These are phyloP conservation scores for Galerucella nymphaeae DNA, from an alignment of 2,888 invertebrate genomes.

Conservation along the genomic window DNA sequence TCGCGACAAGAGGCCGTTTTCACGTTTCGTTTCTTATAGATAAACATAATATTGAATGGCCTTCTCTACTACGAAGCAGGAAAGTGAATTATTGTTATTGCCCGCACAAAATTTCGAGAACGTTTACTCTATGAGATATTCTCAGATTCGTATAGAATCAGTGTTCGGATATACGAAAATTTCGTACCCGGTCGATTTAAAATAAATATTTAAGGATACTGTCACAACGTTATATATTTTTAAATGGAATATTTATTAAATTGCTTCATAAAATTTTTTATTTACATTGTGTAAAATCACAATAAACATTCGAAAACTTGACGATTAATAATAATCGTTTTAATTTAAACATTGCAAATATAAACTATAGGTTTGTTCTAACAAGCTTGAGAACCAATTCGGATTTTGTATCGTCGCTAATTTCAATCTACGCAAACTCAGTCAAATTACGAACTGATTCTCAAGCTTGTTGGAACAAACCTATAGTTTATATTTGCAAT, in stretches of 20 bases:
- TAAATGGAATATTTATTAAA: not conserved
- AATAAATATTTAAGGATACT: not conserved
- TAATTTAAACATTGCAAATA: too few relatives aligned
- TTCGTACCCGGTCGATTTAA: not conserved
- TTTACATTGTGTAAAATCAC: not conserved
- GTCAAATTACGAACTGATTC: too few relatives aligned
- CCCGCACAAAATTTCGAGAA: slow-evolving; percentile 23
- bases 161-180: slow-evolving; percentile 15
- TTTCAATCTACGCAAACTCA: too few relatives aligned
- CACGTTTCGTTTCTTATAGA: slow-evolving; percentile 42
- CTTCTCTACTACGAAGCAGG: slow-evolving; percentile 30
- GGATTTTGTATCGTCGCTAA: too few relatives aligned
- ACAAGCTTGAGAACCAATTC: too few relatives aligned
- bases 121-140: slow-evolving; percentile 20
- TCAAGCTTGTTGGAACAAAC: too few relatives aligned
- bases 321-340: too few relatives aligned
- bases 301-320: not conserved
- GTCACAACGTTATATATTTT: not conserved
- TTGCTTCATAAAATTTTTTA: not conserved
- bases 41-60: slow-evolving; percentile 43
- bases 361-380: too few relatives aligned
- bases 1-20: slow-evolving; percentile 41
- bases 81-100: slow-evolving; percentile 40
- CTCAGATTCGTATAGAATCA: slow-evolving; percentile 22
- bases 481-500: too few relatives aligned